Conservation (phyloP, 2,797 vertebrate species). For the Peromyscus attwateri region DNA sequence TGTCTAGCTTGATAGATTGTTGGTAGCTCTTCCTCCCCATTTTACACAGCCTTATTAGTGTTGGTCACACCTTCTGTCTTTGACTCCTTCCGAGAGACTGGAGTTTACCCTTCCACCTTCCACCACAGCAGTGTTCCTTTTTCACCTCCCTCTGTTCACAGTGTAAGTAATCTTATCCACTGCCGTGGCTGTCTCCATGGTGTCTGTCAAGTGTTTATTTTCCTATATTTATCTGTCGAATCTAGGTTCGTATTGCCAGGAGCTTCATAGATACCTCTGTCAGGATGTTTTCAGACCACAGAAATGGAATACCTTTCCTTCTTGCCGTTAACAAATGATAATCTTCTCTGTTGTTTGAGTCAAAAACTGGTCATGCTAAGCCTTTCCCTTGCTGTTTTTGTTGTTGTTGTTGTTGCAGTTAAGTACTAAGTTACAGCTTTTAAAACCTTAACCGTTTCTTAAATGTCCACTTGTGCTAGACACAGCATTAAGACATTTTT, state of each 20-base stretch:
- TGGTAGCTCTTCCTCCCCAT: background rate
- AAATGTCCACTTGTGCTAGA: background rate
- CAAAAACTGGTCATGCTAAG: background rate
- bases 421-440: background rate
- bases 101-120: background rate
- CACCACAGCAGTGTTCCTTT: background rate
- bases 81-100: background rate
- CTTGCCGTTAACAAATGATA: background rate
- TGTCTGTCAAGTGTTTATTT: background rate
- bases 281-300: background rate
- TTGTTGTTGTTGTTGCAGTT: background rate
- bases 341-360: background rate
- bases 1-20: background rate
- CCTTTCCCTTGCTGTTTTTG: background rate
- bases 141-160: background rate
- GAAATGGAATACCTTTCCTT: background rate
- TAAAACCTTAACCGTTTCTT: background rate
- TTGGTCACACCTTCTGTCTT: background rate
- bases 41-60: background rate
- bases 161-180: background rate
- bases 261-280: background rate
- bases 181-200: background rate
- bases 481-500: background rate
- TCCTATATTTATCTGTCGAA: slow-evolving; percentile 7
- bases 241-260: background rate